Conservation (phyloP, 2,888 invertebrate species). For the Spicauda simplicius region DNA sequence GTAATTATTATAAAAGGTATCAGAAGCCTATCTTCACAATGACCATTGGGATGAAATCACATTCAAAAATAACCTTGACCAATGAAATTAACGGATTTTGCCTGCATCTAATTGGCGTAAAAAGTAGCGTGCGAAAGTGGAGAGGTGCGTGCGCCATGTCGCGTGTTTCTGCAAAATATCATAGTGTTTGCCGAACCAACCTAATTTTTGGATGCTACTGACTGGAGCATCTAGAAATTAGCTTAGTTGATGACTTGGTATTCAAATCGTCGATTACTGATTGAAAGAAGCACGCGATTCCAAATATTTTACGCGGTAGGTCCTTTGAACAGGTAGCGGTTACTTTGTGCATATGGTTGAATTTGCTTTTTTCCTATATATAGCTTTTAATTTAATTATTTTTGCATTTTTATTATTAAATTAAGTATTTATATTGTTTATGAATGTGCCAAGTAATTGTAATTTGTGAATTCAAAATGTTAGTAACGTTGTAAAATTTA, state of each 20-base stretch:
- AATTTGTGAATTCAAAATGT: too few relatives aligned
- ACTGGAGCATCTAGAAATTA: too few relatives aligned
- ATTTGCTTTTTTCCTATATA: too few relatives aligned
- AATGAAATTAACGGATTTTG: background rate
- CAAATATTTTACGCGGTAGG: background rate
- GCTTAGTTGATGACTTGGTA: background rate
- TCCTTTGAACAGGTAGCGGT: background rate
- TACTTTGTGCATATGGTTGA: too few relatives aligned
- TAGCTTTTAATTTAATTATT: too few relatives aligned
- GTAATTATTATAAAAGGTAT: too few relatives aligned
- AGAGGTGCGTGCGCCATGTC: constrained; percentile 13
- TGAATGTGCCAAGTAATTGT: too few relatives aligned
- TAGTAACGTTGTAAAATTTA: too few relatives aligned
- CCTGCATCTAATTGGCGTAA: background rate
- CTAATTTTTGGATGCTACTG: constrained; percentile 13
- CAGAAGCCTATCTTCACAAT: background rate
- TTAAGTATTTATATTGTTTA: too few relatives aligned
- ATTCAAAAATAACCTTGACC: background rate
- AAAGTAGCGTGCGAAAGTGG: constrained; percentile 8
- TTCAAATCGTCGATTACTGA: constrained; percentile 11
- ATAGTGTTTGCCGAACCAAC: constrained; percentile 11
- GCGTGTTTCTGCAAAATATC: constrained; percentile 7
- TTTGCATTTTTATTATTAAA: too few relatives aligned
- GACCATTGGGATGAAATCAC: background rate
- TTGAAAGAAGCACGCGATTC: constrained; percentile 9